Evolutionary conservation across 2,888 invertebrate species (phyloP).

Genomic region (Hypolimnas misippus): DNA sequence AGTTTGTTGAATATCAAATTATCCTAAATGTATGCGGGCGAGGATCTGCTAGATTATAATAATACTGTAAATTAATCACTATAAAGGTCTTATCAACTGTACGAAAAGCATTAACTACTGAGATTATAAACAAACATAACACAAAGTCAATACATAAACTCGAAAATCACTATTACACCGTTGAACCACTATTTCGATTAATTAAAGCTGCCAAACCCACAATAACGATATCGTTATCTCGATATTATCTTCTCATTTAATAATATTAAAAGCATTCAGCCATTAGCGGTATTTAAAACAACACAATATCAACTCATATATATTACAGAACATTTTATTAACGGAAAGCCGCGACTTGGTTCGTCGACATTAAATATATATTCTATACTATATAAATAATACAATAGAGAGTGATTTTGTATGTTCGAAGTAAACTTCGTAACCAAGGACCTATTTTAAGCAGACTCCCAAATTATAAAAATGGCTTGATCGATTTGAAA

Average conservation of each 20-base stretch:
- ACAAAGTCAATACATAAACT: constrained; percentile 10
- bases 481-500: no score
- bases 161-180: constrained; percentile 18
- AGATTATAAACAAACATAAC: not conserved
- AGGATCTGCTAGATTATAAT: no score
- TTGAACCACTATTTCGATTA: constrained; percentile 33
- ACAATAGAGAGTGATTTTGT: no score
- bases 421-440: no score
- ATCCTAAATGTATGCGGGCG: no score
- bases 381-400: no score
- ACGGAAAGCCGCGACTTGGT: not conserved
- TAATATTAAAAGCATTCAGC: constrained; percentile 47
- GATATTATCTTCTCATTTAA: constrained; percentile 44
- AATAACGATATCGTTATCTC: constrained; percentile 42
- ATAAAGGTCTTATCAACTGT: not conserved
- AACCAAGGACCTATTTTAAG: no score
- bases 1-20: no score
- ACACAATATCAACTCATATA: not conserved
- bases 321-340: not conserved
- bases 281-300: constrained; percentile 37
- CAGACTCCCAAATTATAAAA: no score
- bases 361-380: no score
- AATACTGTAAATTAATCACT: not conserved
- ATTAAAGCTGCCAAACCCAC: constrained; percentile 39
- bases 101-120: not conserved